phyloP scores from a whole-genome alignment of 2,888 invertebrate species.

The Acholoe squamosa region DNA sequence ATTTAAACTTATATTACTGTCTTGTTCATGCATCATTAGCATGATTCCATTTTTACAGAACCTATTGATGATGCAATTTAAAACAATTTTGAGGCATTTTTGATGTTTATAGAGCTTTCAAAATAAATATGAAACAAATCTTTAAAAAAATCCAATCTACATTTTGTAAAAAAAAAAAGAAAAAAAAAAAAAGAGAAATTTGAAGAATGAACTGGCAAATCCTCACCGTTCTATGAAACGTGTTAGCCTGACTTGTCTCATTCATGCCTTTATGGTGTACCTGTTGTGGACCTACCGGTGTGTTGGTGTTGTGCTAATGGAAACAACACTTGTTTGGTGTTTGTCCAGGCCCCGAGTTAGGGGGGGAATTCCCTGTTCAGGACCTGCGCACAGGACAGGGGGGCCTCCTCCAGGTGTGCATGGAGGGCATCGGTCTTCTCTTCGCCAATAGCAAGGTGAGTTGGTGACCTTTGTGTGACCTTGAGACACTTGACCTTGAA shows the following conservation, averaged over 20 bases:
- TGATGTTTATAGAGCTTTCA: no score
- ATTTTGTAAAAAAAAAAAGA: no score
- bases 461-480: constrained; percentile 16
- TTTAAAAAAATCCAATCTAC: no score
- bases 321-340: constrained; percentile 19
- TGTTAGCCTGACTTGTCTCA: not conserved
- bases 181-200: no score
- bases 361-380: constrained; percentile 98
- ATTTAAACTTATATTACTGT: no score
- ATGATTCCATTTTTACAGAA: no score
- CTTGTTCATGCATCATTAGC: no score
- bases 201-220: not conserved
- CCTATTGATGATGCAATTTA: no score
- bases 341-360: constrained; percentile 84
- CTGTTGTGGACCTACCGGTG: constrained; percentile 20
- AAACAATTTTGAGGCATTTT: no score
- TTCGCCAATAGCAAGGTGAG: constrained; percentile 99
- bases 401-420: constrained; percentile 96
- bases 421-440: constrained; percentile 99
- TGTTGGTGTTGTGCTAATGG: constrained; percentile 49
- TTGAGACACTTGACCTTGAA: constrained; percentile 28
- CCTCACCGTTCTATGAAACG: no score
- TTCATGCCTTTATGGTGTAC: not conserved
- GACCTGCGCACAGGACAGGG: constrained; percentile 98
- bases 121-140: no score